Evolutionary conservation across 2,888 invertebrate genomes (phyloP).

Genomic region (Eupithecia vulgata): DNA sequence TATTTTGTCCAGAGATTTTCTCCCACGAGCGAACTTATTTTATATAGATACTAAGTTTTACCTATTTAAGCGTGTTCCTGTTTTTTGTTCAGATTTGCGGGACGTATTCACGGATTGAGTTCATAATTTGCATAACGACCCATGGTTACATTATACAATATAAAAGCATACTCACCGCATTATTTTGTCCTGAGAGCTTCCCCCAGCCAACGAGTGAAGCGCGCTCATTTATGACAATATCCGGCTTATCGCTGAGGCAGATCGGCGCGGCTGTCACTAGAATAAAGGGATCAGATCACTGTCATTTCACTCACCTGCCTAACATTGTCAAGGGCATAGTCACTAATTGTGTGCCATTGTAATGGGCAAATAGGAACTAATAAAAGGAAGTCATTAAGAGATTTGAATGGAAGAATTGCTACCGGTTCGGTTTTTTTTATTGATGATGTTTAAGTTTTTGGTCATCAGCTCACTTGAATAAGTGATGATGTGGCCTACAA

Average conservation of each 20-base stretch:
- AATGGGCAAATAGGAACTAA: not conserved
- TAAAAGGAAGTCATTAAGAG: constrained; percentile 9
- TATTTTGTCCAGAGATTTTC: too few relatives aligned
- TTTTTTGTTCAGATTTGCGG: too few relatives aligned
- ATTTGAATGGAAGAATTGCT: not conserved
- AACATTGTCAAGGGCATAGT: constrained; percentile 27
- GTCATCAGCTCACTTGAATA: too few relatives aligned
- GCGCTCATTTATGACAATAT: constrained; percentile 85
- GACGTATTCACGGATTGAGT: too few relatives aligned
- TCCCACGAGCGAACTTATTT: too few relatives aligned
- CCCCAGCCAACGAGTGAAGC: constrained; percentile 90
- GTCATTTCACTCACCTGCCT: constrained; percentile 38
- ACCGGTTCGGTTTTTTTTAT: too few relatives aligned
- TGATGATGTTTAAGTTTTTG: too few relatives aligned
- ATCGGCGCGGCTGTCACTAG: constrained; percentile 91
- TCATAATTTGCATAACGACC: too few relatives aligned
- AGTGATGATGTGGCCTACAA: too few relatives aligned
- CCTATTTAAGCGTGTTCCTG: too few relatives aligned
- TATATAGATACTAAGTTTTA: too few relatives aligned
- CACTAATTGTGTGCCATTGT: not conserved
- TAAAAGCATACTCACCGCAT: constrained; percentile 64
- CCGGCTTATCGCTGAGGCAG: constrained; percentile 89
- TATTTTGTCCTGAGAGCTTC: constrained; percentile 85
- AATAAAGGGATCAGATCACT: constrained; percentile 24
- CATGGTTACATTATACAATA: not conserved